Percentiles rank a stretch among this genome's conserved stretches.
Evolutionary conservation across 2,797 vertebrate species (phyloP).

Genomic region (Phalloptychus januarius): DNA sequence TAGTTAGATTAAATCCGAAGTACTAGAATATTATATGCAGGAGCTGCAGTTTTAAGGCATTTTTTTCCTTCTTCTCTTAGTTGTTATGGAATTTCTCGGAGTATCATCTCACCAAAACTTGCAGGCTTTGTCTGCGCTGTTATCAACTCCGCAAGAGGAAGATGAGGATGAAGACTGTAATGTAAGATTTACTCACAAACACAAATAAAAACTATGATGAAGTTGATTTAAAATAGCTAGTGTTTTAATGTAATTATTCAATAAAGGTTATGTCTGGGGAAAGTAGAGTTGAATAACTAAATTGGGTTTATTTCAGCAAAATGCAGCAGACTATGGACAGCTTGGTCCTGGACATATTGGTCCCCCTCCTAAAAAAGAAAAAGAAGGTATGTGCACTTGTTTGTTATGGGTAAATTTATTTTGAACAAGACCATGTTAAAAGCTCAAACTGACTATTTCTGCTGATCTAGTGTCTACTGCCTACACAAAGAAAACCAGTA

Average conservation of each 20-base stretch:
- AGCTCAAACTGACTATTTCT: not conserved
- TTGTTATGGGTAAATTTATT: not conserved
- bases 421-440: not conserved
- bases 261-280: not conserved
- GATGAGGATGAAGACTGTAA: conserved; percentile 48
- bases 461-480: conserved; percentile 36
- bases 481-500: conserved; percentile 54
- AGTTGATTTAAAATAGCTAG: not conserved
- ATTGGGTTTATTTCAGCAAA: conserved; percentile 43
- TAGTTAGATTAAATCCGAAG: not conserved
- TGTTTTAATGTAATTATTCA: not conserved
- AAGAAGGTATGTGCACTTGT: conserved; percentile 45
- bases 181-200: conserved; percentile 45
- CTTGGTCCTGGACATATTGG: conserved; percentile 75
- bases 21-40: not conserved
- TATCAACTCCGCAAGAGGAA: conserved; percentile 51
- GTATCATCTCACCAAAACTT: conserved; percentile 54
- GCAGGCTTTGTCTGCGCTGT: conserved; percentile 69
- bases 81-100: conserved; percentile 63
- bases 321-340: conserved; percentile 12
- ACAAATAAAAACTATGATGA: not conserved
- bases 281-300: not conserved
- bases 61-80: not conserved
- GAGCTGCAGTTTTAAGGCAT: not conserved
- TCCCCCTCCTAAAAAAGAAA: conserved; percentile 33